A percentile compares a stretch with the other conserved stretches of the same genome.
These are phyloP conservation scores for Drosophila sechellia DNA, from an alignment of 1,140 invertebrate genomes.

Conservation along the genomic window DNA sequence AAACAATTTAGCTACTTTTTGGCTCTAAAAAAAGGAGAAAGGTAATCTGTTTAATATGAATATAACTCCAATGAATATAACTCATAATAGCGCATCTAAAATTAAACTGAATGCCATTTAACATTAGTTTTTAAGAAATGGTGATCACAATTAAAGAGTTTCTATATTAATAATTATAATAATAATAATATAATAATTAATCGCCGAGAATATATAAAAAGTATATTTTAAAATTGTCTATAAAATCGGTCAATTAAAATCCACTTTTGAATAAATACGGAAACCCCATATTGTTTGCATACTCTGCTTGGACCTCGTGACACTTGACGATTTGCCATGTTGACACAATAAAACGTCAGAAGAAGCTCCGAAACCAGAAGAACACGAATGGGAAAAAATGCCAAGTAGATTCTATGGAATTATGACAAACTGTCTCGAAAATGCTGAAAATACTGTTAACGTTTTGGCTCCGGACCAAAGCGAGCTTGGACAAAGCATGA, in stretches of 20 bases:
- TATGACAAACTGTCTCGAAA: constrained; percentile 82
- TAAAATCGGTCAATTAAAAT: constrained; percentile 51
- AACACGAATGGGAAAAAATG: constrained; percentile 32
- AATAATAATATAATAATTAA: no score
- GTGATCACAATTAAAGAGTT: no score
- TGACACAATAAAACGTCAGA: constrained; percentile 75
- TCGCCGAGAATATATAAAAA: background rate
- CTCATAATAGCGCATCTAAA: no score
- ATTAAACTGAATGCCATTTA: no score
- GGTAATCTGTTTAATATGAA: background rate
- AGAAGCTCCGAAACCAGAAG: constrained; percentile 27
- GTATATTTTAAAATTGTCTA: constrained; percentile 22
- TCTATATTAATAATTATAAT: no score
- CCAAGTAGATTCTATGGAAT: constrained; percentile 72
- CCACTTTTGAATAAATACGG: constrained; percentile 69
- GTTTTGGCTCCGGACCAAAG: constrained; percentile 57
- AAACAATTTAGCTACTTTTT: constrained; percentile 27
- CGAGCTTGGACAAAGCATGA: constrained; percentile 37
- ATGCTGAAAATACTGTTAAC: constrained; percentile 81
- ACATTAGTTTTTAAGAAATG: no score
- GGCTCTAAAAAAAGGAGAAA: constrained; percentile 14
- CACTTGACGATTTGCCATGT: constrained; percentile 80
- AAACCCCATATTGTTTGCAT: constrained; percentile 16
- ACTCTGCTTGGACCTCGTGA: constrained; percentile 30
- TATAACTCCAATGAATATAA: background rate